Conservation (phyloP, 2,113 vertebrate genomes). For the Sapajus apella region DNA sequence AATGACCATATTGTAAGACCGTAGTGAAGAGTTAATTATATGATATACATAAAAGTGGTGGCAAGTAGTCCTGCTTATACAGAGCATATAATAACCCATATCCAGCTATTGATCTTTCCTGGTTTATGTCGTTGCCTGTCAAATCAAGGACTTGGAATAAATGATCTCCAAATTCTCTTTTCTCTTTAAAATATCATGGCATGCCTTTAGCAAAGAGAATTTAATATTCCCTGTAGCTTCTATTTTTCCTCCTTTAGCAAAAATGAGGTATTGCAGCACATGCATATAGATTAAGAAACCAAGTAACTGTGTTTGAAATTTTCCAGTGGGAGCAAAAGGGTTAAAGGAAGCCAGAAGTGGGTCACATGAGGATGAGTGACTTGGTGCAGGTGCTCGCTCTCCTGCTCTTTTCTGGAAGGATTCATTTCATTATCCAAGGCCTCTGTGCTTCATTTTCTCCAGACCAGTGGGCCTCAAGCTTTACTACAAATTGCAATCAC, state of each 20-base stretch:
- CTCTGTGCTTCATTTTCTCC: background rate
- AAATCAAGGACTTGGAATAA: constrained; percentile 17
- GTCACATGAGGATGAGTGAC: background rate
- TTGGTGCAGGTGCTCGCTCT: background rate
- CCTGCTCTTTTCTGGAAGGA: background rate
- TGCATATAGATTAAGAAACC: background rate
- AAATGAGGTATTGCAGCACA: background rate
- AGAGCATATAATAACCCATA: background rate
- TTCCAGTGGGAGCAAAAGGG: background rate
- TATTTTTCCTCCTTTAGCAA: background rate
- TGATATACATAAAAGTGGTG: background rate
- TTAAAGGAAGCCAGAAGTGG: background rate
- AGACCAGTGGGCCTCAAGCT: background rate
- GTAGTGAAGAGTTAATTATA: background rate
- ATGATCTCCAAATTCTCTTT: background rate
- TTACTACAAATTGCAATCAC: background rate
- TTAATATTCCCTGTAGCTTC: constrained; percentile 35
- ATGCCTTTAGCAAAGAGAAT: background rate
- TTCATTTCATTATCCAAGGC: background rate
- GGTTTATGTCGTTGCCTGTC: background rate
- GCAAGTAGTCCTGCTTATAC: background rate
- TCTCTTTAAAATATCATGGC: constrained; percentile 13
- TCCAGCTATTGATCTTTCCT: background rate
- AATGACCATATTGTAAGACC: background rate
- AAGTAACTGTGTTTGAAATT: background rate